Evolutionary conservation across 2,113 vertebrate species (phyloP).

Genomic region (Hyaena hyaena): DNA sequence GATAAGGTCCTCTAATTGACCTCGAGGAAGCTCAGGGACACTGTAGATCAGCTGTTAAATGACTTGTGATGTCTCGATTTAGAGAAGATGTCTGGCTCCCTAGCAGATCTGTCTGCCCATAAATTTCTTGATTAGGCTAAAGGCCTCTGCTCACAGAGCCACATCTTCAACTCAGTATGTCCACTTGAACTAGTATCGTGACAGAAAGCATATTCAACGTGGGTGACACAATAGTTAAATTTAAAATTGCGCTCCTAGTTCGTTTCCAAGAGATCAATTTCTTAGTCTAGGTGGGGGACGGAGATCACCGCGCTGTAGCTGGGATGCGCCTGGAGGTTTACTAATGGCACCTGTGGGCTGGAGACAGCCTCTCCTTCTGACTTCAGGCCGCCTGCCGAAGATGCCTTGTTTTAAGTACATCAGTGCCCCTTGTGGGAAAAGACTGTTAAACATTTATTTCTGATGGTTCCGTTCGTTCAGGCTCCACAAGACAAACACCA

Average conservation of each 20-base stretch:
- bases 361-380: neutral
- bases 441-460: neutral
- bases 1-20: conserved; percentile 58
- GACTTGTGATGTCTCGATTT: conserved; percentile 56
- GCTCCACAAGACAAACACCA: neutral
- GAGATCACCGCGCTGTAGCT: neutral
- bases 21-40: conserved; percentile 34
- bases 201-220: neutral
- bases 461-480: neutral
- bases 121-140: conserved; percentile 61
- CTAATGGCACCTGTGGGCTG: neutral
- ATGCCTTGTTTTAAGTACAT: neutral
- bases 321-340: neutral
- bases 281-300: neutral
- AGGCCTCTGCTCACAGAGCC: conserved; percentile 6
- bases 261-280: conserved; percentile 43
- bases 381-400: neutral
- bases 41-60: conserved; percentile 44
- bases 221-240: conserved; percentile 70
- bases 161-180: neutral
- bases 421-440: conserved; percentile 12
- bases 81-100: conserved; percentile 55
- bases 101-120: conserved; percentile 56
- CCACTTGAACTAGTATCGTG: neutral
- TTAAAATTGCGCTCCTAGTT: conserved; percentile 42